A percentile compares a stretch with the other conserved stretches of the same genome.
Evolutionary conservation across 2,113 vertebrate genomes (phyloP).

Genomic region (Macroglossus sobrinus): DNA sequence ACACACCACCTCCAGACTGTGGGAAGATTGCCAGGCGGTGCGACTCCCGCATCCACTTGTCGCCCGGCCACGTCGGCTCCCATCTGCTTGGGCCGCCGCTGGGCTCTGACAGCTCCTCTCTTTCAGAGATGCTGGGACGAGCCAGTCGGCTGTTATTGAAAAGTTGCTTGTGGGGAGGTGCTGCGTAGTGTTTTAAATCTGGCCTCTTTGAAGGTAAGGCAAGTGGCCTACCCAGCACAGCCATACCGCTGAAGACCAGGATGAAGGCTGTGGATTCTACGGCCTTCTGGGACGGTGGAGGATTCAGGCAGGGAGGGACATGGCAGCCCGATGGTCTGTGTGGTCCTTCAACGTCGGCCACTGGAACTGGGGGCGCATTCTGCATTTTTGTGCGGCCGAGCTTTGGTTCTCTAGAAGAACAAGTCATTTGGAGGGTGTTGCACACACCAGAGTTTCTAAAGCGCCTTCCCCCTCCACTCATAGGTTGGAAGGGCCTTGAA

Average conservation of each 20-base stretch:
- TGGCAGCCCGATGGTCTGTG: rapidly evolving
- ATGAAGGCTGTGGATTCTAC: not conserved
- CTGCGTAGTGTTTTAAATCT: not conserved
- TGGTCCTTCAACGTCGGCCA: not conserved
- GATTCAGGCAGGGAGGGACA: not conserved
- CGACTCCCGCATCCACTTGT: not conserved
- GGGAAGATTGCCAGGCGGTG: slow-evolving; percentile 62
- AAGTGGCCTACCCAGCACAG: not conserved
- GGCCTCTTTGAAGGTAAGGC: not conserved
- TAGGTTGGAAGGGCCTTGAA: not conserved
- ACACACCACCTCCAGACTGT: slow-evolving; percentile 35
- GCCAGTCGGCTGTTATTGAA: not conserved
- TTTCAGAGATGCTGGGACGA: not conserved
- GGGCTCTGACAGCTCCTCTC: slow-evolving; percentile 1
- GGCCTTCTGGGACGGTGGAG: not conserved
- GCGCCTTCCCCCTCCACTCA: not conserved
- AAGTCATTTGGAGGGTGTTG: not conserved
- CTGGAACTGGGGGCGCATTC: not conserved
- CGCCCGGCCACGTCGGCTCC: not conserved
- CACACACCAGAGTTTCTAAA: not conserved
- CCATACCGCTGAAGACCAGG: too few relatives aligned
- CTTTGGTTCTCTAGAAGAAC: not conserved
- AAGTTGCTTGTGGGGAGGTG: not conserved
- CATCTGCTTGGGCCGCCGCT: slow-evolving; percentile 46
- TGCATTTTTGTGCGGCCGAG: not conserved